These are phyloP conservation scores for Coilia nasus DNA, from an alignment of 2,797 vertebrate species.

Conservation along the genomic window DNA sequence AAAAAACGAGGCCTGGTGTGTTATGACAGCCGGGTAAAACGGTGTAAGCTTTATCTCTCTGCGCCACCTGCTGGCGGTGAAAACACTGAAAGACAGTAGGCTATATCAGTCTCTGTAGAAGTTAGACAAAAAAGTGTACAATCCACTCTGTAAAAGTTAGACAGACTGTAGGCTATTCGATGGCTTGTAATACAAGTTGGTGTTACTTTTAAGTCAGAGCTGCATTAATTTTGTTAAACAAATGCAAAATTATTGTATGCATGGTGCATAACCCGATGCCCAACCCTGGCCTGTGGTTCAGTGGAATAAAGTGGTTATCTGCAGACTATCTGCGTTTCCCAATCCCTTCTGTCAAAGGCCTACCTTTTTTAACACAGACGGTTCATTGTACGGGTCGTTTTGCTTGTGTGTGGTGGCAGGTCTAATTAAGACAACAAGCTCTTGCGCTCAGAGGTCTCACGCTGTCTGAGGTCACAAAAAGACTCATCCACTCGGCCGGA, in stretches of 20 bases:
- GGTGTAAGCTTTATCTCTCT: constrained; percentile 56
- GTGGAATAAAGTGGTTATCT: neutral
- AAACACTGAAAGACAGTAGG: neutral
- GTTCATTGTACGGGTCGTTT: constrained; percentile 4
- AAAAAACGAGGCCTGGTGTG: constrained; percentile 15
- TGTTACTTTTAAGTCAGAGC: constrained; percentile 17
- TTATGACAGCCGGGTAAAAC: constrained; percentile 35
- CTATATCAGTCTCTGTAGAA: neutral
- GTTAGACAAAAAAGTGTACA: no score
- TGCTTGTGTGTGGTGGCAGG: constrained; percentile 33
- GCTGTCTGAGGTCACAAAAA: constrained; percentile 25
- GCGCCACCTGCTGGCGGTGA: constrained; percentile 69
- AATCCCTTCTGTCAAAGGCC: neutral
- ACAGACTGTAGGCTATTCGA: neutral
- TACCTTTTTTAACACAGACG: neutral
- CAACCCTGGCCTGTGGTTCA: neutral
- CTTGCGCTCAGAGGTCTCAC: constrained; percentile 35
- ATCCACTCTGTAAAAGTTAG: no score
- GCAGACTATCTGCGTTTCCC: neutral
- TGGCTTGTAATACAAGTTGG: neutral
- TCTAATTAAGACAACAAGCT: constrained; percentile 46
- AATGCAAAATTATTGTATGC: constrained; percentile 19
- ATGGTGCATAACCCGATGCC: neutral
- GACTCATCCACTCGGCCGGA: constrained; percentile 11
- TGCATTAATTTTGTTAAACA: constrained; percentile 4